Evolutionary conservation across 1,140 invertebrate genomes (phyloP), one percentile per base, ranked within the genome.

Genomic region (Diorhabda elongata): DNA sequence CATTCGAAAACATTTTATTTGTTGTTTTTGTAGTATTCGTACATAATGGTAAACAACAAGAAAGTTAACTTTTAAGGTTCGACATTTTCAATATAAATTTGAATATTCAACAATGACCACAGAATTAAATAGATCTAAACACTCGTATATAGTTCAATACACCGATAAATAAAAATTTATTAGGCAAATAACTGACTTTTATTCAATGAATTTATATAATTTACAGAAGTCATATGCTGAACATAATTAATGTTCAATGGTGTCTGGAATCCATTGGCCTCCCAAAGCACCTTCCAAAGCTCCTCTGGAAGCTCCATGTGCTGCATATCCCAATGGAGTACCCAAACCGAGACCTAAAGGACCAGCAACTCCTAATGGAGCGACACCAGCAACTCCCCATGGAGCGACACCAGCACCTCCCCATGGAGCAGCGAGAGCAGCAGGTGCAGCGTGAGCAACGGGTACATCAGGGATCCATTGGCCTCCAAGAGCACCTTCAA

Each of bases 251-350:
- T 67, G 57, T 43, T 58, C 65, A 44, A 60, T 57, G 65, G 65
- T 67, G 26, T 67, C 65, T 44, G 65, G 65, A 43, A 67, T 67
- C 65, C 65, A 67, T 67, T 67, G 65, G n/a, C 65, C 65, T 67
- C 65, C 65, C 5, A 67, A 43, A 67, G 65, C 65, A 11, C 65
- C 65, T 67, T 67, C 65, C 3, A 67, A 4, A 6, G 65, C 65
- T 0, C 65, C 65, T 60, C 57, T 67, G 64, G 64, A 56, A 6
- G 58, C 44, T 52, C 63, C 44, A 3, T 47, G 44, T 41, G 44
- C 63, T 44, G 43, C 64, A 11, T 60, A 41, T 44, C 65, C 65
- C 4, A 42, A 11, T 44, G 57, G 57, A 43, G 45, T 8, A 3
- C 61, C 61, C 9, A 44, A 6, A 11, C 42, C 61, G 3, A n/a